Percentiles rank a stretch among this genome's conserved stretches.
Conservation (phyloP, 2,888 invertebrate species). For the Cheilosia soror region DNA sequence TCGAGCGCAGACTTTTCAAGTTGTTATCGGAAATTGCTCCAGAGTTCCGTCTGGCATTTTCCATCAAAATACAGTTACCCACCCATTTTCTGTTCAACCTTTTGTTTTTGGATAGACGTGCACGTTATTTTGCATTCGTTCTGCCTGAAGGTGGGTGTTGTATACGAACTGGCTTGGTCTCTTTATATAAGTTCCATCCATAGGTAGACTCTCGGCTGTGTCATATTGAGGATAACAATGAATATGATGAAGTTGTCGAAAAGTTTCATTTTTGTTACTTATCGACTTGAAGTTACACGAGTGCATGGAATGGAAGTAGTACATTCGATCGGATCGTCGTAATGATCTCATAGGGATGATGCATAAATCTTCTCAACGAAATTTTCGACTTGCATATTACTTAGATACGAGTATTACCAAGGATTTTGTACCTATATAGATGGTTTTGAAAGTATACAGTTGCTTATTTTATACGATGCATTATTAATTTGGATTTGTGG, state of each 20-base stretch:
- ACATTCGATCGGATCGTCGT: not conserved
- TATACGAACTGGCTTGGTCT: not conserved
- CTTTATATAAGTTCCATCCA: not conserved
- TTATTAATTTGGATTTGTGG: not conserved
- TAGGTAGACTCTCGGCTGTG: not conserved
- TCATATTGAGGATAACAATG: constrained; percentile 7
- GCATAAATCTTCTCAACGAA: not conserved
- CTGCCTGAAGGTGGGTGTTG: not conserved
- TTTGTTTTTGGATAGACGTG: not conserved
- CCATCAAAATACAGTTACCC: constrained; percentile 1
- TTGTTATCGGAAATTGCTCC: constrained; percentile 46
- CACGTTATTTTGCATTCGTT: constrained; percentile 1
- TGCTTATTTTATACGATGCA: not conserved
- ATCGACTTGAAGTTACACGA: constrained; percentile 10
- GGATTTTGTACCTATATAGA: not conserved
- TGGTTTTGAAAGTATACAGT: not conserved
- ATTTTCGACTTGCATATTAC: not conserved
- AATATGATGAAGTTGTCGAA: constrained; percentile 7
- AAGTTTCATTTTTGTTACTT: constrained; percentile 13
- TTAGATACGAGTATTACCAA: not conserved
- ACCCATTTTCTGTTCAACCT: not conserved
- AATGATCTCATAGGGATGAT: not conserved
- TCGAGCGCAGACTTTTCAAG: constrained; percentile 56
- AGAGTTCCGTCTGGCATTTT: constrained; percentile 16
- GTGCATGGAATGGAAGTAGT: not conserved